phyloP scores from a whole-genome alignment of 2,113 vertebrate species.

The zebrafish (Danio rerio) region GRCz12tu NC_133194.1:6738001-6738500 shows the following conservation, averaged over 20 bases:
- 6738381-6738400: not conserved
- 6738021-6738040: not conserved
- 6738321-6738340: conserved; percentile 28
- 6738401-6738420: conserved; percentile 21
- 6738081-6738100: conserved; percentile 41
- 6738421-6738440: conserved; percentile 31
- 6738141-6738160: conserved; percentile 17
- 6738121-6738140: conserved; percentile 40
- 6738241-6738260: not conserved
- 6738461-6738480: not conserved
- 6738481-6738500: not conserved
- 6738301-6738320: conserved; percentile 34
- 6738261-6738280: conserved; percentile 12
- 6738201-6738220: conserved; percentile 12
- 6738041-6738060: not conserved
- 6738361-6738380: not conserved
- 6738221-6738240: conserved; percentile 25
- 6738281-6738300: conserved; percentile 36
- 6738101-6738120: conserved; percentile 29
- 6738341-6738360: conserved; percentile 14
- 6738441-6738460: not conserved
- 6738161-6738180: conserved; percentile 40
- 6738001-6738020: too few relatives aligned
- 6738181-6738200: conserved; percentile 36
- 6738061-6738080: not conserved